phyloP scores from a whole-genome alignment of 2,888 invertebrate genomes.

The Artemia sinica region DNA sequence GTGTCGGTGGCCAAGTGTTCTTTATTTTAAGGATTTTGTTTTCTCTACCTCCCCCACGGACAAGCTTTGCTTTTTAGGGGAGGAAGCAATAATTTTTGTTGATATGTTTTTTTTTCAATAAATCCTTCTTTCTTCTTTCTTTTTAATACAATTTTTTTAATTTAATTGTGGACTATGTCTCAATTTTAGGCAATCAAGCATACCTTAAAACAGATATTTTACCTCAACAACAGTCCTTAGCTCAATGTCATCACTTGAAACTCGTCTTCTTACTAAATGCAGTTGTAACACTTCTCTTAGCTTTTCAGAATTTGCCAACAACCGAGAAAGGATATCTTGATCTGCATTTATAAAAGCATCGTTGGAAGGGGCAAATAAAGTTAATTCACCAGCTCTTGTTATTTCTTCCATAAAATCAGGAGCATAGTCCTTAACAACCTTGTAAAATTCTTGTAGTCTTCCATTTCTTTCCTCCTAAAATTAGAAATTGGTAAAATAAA shows the following conservation, averaged over 20 bases:
- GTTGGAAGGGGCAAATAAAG: conserved; percentile 75
- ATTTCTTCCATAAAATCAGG: conserved; percentile 54
- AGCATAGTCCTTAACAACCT: conserved; percentile 54
- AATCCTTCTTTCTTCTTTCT: too few relatives aligned
- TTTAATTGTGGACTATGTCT: too few relatives aligned
- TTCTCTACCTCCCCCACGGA: too few relatives aligned
- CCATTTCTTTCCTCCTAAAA: conserved; percentile 33
- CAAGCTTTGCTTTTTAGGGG: too few relatives aligned
- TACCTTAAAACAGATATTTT: conserved; percentile 25
- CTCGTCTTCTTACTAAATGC: conserved; percentile 57
- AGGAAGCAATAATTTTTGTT: too few relatives aligned
- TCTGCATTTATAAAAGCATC: conserved; percentile 60
- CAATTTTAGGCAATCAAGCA: too few relatives aligned
- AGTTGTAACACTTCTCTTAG: conserved; percentile 59
- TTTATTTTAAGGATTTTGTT: too few relatives aligned
- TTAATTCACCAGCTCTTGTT: conserved; percentile 50
- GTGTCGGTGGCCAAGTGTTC: too few relatives aligned
- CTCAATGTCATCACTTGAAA: conserved; percentile 56
- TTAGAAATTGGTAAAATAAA: conserved; percentile 12
- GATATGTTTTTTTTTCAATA: too few relatives aligned
- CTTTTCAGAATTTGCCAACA: conserved; percentile 46
- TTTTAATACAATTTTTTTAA: too few relatives aligned
- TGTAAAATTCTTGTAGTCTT: conserved; percentile 62
- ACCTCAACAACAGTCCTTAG: conserved; percentile 49
- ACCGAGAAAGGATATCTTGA: conserved; percentile 40